Percentiles rank a stretch among this genome's conserved stretches.
Evolutionary conservation across 2,113 vertebrate genomes (phyloP).

Genomic region (Coptodon rendalli): DNA sequence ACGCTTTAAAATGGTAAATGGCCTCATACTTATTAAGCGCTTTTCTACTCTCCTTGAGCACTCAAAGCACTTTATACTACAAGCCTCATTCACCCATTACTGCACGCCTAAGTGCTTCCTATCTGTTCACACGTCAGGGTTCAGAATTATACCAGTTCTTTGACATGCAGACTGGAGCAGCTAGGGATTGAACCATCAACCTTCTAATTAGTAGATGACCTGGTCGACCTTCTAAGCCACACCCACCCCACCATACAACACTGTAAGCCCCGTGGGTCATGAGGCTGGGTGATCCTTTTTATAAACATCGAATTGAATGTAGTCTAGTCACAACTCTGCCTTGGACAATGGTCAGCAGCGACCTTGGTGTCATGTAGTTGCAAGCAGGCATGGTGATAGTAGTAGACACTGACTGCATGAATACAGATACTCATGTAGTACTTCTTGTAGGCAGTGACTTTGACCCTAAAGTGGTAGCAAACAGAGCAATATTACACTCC

Average conservation of each 20-base stretch:
- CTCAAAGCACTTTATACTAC: background rate
- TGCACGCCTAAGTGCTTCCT: background rate
- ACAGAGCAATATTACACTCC: background rate
- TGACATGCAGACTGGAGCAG: background rate
- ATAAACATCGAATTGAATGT: background rate
- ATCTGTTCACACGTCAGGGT: background rate
- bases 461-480: background rate
- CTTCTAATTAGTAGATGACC: background rate
- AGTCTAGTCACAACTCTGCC: background rate
- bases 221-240: background rate
- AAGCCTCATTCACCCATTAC: background rate
- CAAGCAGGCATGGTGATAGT: background rate
- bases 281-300: background rate
- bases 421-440: background rate
- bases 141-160: background rate
- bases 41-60: background rate
- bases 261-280: background rate
- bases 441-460: background rate
- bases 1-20: background rate
- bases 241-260: background rate
- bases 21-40: background rate
- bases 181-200: background rate
- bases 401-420: background rate
- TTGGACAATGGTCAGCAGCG: background rate
- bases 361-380: background rate